Conservation (phyloP, 2,113 vertebrate genomes). For the Oceanodroma tethys region DNA sequence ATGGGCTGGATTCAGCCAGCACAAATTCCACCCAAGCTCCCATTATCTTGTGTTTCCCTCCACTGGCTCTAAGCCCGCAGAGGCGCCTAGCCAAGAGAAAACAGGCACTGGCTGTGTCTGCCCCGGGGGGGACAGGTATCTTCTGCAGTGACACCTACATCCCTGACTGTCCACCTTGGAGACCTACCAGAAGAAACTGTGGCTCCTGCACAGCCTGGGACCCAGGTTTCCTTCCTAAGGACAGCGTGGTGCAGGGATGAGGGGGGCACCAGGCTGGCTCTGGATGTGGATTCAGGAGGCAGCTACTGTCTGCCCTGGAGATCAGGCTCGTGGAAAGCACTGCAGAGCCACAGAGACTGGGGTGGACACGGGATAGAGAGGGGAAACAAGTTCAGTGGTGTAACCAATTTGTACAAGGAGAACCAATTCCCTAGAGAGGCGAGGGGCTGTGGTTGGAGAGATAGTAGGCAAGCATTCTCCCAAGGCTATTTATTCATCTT, state of each 20-base stretch:
- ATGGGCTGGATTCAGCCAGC: neutral
- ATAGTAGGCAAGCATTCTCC: neutral
- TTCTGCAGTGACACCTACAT: neutral
- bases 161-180: neutral
- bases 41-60: slow-evolving; percentile 21
- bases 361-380: neutral
- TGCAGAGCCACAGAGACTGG: neutral
- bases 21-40: neutral
- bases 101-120: neutral
- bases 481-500: slow-evolving; percentile 28
- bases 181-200: neutral
- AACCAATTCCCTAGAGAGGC: neutral
- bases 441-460: neutral
- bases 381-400: neutral
- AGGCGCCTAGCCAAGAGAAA: neutral
- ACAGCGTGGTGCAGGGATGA: neutral
- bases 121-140: neutral
- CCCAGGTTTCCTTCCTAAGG: neutral
- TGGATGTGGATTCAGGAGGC: neutral
- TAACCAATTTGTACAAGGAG: neutral
- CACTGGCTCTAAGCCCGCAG: neutral
- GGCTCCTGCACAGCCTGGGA: neutral
- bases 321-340: neutral
- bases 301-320: neutral
- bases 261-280: neutral